These are phyloP conservation scores for Cryptotis parvus DNA, from an alignment of 2,113 vertebrate genomes.

Conservation along the genomic window DNA sequence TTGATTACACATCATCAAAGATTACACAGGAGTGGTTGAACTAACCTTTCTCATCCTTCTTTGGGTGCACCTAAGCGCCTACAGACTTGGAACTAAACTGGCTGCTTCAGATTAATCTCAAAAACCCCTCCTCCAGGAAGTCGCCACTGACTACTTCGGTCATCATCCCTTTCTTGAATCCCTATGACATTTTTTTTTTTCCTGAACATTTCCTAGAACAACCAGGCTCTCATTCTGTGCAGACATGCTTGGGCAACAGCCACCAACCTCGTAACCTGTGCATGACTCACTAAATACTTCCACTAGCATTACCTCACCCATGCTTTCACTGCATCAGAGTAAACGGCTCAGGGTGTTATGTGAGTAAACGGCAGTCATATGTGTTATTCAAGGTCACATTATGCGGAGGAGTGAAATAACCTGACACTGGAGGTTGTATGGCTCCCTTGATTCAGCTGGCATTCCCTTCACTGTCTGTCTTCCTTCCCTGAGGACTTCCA, in stretches of 20 bases:
- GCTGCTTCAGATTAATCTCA: neutral
- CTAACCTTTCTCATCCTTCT: neutral
- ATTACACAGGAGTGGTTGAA: neutral
- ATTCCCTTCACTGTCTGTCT: neutral
- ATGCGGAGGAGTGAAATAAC: neutral
- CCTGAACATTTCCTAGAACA: no score
- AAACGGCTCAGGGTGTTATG: neutral
- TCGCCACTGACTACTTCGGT: neutral
- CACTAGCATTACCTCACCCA: neutral
- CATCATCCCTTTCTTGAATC: neutral
- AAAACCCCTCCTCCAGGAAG: constrained; percentile 23
- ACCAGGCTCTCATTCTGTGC: neutral
- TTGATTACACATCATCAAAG: neutral
- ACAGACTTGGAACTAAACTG: neutral
- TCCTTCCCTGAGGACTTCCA: neutral
- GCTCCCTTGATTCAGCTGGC: neutral
- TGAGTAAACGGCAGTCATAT: neutral
- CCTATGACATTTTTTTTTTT: no score
- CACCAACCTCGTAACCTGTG: neutral
- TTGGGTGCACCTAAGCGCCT: neutral
- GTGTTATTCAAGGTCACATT: neutral
- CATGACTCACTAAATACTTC: neutral
- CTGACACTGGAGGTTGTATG: neutral
- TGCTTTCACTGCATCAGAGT: neutral
- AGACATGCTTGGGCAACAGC: neutral